phyloP scores from a whole-genome alignment of 2,797 vertebrate genomes.

The Pseudochaenichthys georgianus region DNA sequence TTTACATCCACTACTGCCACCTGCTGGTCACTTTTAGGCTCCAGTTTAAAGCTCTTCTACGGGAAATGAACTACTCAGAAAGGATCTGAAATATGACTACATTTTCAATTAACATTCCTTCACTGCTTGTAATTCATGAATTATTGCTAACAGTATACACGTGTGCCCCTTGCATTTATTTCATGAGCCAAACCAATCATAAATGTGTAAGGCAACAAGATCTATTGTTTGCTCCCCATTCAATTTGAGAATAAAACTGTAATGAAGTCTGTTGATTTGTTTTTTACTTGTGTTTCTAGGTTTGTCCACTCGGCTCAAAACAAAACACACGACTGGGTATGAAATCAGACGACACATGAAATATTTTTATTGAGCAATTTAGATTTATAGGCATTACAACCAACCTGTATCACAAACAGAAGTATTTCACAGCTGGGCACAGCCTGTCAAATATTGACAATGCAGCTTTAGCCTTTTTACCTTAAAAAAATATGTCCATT shows the following conservation, averaged over 20 bases:
- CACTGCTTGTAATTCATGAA: neutral
- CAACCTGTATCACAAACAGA: slow-evolving; percentile 60
- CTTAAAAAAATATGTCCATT: slow-evolving; percentile 66
- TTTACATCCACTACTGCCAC: slow-evolving; percentile 42
- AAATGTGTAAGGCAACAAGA: slow-evolving; percentile 60
- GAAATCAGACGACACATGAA: slow-evolving; percentile 52
- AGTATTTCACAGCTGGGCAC: slow-evolving; percentile 59
- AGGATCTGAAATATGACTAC: neutral
- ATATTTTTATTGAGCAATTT: slow-evolving; percentile 73
- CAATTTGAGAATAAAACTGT: slow-evolving; percentile 47
- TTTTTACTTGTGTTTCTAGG: neutral
- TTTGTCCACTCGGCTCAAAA: neutral
- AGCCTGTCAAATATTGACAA: slow-evolving; percentile 86
- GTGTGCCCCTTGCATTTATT: slow-evolving; percentile 51
- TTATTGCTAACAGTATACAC: neutral
- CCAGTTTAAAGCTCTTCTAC: neutral
- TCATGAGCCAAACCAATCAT: slow-evolving; percentile 78
- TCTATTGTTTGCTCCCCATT: slow-evolving; percentile 31
- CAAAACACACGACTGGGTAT: neutral
- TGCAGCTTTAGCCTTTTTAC: slow-evolving; percentile 53
- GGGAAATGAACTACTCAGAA: neutral
- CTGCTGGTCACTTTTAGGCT: slow-evolving; percentile 44
- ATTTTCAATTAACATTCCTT: neutral
- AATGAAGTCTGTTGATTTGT: neutral
- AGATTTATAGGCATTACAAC: slow-evolving; percentile 63